These are phyloP conservation scores for Hippocampus barbouri DNA, from an alignment of 2,113 vertebrate genomes.

Conservation along the genomic window DNA sequence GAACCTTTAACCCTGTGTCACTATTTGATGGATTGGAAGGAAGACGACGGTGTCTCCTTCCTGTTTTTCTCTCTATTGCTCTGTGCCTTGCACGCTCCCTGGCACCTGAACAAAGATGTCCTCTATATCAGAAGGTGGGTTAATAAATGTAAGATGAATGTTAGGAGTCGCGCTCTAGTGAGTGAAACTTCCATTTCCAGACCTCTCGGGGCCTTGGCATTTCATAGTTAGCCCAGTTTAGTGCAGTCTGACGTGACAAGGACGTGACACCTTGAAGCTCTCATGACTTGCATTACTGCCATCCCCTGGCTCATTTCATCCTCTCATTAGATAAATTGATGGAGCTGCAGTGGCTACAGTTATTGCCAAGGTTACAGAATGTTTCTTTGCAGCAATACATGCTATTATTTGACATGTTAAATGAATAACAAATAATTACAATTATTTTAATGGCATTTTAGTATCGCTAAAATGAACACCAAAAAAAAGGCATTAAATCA, in stretches of 20 bases:
- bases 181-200: conserved; percentile 20
- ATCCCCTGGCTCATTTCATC: conserved; percentile 16
- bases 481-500: not conserved
- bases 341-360: conserved; percentile 12
- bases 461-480: not conserved
- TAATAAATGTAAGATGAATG: conserved; percentile 52
- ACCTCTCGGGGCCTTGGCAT: conserved; percentile 47
- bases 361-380: conserved; percentile 30
- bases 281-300: conserved; percentile 23
- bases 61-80: conserved; percentile 16
- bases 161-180: conserved; percentile 22
- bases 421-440: no score
- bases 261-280: conserved; percentile 42
- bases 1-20: not conserved
- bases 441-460: not conserved
- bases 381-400: conserved; percentile 12
- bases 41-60: not conserved
- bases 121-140: conserved; percentile 30
- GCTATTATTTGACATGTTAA: no score
- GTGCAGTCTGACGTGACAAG: conserved; percentile 46
- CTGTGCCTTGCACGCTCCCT: conserved; percentile 7
- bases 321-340: conserved; percentile 26
- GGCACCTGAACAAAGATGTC: conserved; percentile 30
- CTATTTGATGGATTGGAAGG: not conserved
- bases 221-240: conserved; percentile 32